phyloP scores from a whole-genome alignment of 1,140 invertebrate species.

The Cataglyphis hispanica region DNA sequence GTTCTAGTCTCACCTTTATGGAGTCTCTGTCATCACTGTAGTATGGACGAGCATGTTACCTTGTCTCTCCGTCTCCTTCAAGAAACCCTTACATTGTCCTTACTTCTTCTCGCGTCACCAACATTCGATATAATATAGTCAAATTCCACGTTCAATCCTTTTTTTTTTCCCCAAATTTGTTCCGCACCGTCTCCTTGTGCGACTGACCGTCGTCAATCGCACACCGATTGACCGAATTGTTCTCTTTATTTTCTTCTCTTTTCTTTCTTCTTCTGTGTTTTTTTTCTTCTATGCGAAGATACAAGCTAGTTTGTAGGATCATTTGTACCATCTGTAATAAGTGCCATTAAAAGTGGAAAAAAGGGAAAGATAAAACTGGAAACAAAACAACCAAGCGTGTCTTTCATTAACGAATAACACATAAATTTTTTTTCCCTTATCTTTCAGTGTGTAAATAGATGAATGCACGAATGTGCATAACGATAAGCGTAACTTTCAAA shows the following conservation, averaged over 20 bases:
- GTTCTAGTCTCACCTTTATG: slow-evolving; percentile 10
- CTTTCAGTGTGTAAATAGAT: slow-evolving; percentile 55
- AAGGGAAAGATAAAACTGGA: slow-evolving; percentile 72
- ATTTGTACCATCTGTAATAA: slow-evolving; percentile 86
- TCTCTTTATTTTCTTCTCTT: slow-evolving; percentile 32
- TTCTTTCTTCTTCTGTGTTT: slow-evolving; percentile 3
- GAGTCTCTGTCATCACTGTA: not conserved
- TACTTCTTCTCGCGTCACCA: not conserved
- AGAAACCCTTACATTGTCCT: not conserved
- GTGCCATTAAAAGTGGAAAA: slow-evolving; percentile 79
- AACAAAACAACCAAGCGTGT: slow-evolving; percentile 69
- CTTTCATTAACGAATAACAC: slow-evolving; percentile 70
- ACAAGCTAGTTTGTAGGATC: slow-evolving; percentile 82
- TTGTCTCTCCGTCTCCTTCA: slow-evolving; percentile 9
- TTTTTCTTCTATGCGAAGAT: slow-evolving; percentile 68
- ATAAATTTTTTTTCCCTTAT: slow-evolving; percentile 42
- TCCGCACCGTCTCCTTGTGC: slow-evolving; percentile 33
- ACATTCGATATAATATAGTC: slow-evolving; percentile 26
- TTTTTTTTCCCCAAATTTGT: no score
- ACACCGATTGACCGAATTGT: slow-evolving; percentile 8
- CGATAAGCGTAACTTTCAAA: slow-evolving; percentile 10
- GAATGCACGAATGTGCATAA: slow-evolving; percentile 26
- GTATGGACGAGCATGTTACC: slow-evolving; percentile 26
- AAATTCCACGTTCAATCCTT: slow-evolving; percentile 27
- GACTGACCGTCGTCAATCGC: slow-evolving; percentile 44